Conservation (phyloP, 2,888 invertebrate species). For the Tachina fera region DNA sequence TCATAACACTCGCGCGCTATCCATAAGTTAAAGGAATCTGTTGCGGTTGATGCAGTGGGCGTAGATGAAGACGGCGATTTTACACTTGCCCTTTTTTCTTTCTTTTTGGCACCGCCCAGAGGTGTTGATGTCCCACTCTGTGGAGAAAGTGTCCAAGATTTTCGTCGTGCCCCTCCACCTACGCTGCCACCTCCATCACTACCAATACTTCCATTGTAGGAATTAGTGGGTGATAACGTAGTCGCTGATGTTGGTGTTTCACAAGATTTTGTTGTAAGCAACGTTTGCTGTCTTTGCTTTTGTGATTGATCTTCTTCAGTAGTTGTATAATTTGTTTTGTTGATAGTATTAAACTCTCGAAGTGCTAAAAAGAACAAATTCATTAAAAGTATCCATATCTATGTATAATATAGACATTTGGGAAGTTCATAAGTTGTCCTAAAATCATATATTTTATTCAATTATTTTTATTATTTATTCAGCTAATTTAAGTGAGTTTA, state of each 20-base stretch:
- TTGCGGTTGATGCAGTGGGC: constrained; percentile 60
- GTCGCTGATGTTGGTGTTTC: constrained; percentile 75
- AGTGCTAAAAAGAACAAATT: constrained; percentile 65
- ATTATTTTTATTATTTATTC: too few species aligned
- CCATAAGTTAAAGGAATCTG: constrained; percentile 80
- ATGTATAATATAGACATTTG: too few species aligned
- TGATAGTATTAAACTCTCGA: constrained; percentile 74
- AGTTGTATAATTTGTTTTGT: constrained; percentile 67
- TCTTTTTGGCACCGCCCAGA: constrained; percentile 86
- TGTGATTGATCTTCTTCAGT: constrained; percentile 61
- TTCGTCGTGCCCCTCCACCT: constrained; percentile 79
- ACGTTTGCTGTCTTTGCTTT: constrained; percentile 75
- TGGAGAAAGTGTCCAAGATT: constrained; percentile 80
- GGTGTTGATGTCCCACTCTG: constrained; percentile 77
- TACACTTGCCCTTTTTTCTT: constrained; percentile 84
- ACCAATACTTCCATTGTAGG: constrained; percentile 79
- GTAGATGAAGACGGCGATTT: constrained; percentile 68
- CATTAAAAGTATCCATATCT: neutral
- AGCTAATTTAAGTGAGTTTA: too few species aligned
- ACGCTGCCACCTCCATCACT: constrained; percentile 79
- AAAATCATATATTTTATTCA: too few species aligned
- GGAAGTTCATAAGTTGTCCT: too few species aligned
- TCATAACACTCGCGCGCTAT: constrained; percentile 82
- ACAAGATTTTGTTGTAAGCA: constrained; percentile 78
- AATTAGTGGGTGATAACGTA: constrained; percentile 78